phyloP scores from a whole-genome alignment of 2,113 vertebrate species.

The Zosterops japonicus region DNA sequence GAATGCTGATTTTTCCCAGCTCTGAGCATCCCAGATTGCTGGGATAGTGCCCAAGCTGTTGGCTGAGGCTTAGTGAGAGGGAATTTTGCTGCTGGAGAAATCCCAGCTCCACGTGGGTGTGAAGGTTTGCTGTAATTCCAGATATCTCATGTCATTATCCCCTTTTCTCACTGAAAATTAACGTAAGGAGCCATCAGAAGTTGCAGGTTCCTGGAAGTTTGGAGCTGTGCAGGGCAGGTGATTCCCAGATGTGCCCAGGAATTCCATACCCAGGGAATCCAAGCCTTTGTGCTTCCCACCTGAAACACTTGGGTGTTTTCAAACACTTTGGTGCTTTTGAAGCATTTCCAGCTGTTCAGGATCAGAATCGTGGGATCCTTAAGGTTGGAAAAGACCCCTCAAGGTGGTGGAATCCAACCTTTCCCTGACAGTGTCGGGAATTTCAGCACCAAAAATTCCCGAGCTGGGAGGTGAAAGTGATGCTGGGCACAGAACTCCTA shows the following conservation, averaged over 20 bases:
- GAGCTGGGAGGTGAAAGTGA: neutral
- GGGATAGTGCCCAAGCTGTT: neutral
- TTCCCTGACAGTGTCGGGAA: accelerated
- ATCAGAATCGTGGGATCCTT: neutral
- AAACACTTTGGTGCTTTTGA: accelerated
- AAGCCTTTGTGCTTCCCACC: too few species aligned
- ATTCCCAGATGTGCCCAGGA: neutral
- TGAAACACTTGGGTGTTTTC: neutral
- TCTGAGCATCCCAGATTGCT: neutral
- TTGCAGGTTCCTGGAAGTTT: neutral
- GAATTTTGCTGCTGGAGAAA: neutral
- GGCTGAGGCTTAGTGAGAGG: neutral
- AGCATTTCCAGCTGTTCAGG: neutral
- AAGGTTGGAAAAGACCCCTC: neutral
- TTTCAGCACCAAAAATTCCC: neutral
- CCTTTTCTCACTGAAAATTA: neutral
- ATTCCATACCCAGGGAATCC: accelerated
- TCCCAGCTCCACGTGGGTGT: neutral
- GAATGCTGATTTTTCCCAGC: neutral
- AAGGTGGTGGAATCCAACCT: neutral
- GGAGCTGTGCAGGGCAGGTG: neutral
- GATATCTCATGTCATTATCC: neutral
- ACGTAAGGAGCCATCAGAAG: accelerated
- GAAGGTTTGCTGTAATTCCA: neutral
- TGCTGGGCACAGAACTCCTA: neutral